Percentiles rank a stretch among this genome's conserved stretches.
These are phyloP conservation scores for Allolobophora icterica DNA, from an alignment of 2,888 invertebrate genomes.

Conservation along the genomic window DNA sequence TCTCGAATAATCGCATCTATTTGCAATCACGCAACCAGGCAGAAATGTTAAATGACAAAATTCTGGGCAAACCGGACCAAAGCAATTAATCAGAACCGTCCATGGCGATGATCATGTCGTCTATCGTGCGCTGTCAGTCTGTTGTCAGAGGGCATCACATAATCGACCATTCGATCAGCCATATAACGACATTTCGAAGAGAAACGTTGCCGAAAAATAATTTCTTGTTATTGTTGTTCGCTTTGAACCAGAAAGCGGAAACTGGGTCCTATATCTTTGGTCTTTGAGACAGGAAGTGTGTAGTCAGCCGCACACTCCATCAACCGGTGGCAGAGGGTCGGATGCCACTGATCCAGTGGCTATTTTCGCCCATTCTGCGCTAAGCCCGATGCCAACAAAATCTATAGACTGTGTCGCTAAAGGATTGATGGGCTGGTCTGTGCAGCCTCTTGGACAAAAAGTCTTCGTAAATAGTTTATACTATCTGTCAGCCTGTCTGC, in stretches of 20 bases:
- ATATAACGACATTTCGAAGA: not conserved
- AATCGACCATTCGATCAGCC: not conserved
- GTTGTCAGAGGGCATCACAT: not conserved
- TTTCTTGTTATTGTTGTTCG: not conserved
- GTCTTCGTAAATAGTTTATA: not conserved
- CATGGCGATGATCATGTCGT: not conserved
- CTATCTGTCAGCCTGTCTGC: not conserved
- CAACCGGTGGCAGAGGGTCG: too few relatives aligned
- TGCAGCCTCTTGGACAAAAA: not conserved
- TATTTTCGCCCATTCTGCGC: too few relatives aligned
- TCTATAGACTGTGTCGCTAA: not conserved
- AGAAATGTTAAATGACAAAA: not conserved
- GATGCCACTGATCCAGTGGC: too few relatives aligned
- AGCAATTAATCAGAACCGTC: not conserved
- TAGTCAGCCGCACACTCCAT: not conserved
- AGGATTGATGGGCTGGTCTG: not conserved
- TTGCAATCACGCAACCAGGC: not conserved
- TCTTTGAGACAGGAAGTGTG: not conserved
- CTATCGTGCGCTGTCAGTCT: not conserved
- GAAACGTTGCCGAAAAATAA: not conserved
- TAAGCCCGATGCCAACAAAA: too few relatives aligned
- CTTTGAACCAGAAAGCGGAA: not conserved
- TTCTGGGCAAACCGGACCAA: not conserved
- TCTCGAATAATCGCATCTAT: not conserved
- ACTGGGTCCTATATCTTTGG: constrained; percentile 9